Evolutionary conservation across 64 coral and sea anemone genomes (phyloP).

Genomic region (Anthopleura sola): DNA sequence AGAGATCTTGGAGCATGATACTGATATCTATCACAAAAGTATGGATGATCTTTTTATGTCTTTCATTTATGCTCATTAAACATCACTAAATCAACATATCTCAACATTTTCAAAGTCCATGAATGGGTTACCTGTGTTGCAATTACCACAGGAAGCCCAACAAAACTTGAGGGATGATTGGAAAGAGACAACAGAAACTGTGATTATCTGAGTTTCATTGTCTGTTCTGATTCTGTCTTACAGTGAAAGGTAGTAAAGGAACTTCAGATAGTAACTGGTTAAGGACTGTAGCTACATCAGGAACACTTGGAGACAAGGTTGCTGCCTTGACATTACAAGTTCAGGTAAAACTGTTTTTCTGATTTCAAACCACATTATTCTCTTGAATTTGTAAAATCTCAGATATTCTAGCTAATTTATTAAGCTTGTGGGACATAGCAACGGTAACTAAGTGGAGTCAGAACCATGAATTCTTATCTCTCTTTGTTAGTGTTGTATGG

Average conservation of each 20-base stretch:
- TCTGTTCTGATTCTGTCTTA: not conserved
- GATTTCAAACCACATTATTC: not conserved
- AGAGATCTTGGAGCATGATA: constrained; percentile 66
- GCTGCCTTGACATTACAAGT: constrained; percentile 92
- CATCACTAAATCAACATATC: not conserved
- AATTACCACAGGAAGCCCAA: not conserved
- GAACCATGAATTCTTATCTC: no score
- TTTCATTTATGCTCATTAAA: not conserved
- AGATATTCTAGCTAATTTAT: no score
- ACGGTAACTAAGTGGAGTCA: no score
- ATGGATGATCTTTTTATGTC: not conserved
- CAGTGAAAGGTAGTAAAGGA: constrained; percentile 65
- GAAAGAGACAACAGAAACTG: no score
- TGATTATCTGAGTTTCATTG: not conserved
- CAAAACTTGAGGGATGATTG: not conserved
- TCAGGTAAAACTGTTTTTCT: constrained; percentile 42
- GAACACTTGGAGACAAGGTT: constrained; percentile 91
- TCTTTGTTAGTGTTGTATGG: no score
- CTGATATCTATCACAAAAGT: constrained; percentile 75
- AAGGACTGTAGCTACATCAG: constrained; percentile 76
- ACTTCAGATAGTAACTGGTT: constrained; percentile 89
- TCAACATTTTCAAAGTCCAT: no score
- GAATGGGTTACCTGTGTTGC: no score
- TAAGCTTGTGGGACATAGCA: no score
- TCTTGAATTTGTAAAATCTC: no score